A percentile compares a stretch with the other conserved stretches of the same genome.
These are phyloP conservation scores for Bellardia bayeri DNA, from an alignment of 2,888 invertebrate species.

Conservation along the genomic window DNA sequence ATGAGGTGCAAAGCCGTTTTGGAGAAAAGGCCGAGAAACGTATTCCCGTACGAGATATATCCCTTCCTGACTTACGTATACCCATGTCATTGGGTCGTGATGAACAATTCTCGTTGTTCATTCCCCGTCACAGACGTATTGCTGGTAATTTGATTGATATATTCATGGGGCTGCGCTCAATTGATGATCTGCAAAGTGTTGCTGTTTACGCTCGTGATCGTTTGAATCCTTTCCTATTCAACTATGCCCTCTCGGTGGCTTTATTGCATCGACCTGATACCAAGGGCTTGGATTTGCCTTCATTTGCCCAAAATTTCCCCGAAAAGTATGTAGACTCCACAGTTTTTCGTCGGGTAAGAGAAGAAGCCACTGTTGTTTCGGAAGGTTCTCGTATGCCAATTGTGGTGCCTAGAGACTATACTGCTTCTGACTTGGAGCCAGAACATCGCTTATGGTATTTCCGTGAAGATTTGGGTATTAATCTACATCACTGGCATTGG, in stretches of 20 bases:
- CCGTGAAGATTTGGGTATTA: constrained; percentile 85
- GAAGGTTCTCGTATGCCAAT: constrained; percentile 87
- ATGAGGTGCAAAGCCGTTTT: constrained; percentile 86
- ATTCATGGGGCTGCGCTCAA: constrained; percentile 88
- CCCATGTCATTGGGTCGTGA: constrained; percentile 87
- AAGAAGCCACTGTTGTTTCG: constrained; percentile 86
- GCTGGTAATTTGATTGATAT: constrained; percentile 88
- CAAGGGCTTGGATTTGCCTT: constrained; percentile 86
- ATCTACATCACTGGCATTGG: constrained; percentile 86
- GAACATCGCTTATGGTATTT: constrained; percentile 88
- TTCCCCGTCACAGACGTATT: constrained; percentile 88
- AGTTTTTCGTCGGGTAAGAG: constrained; percentile 86
- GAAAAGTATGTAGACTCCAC: constrained; percentile 87
- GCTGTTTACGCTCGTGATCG: constrained; percentile 89
- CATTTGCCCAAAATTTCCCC: constrained; percentile 88
- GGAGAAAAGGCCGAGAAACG: constrained; percentile 85
- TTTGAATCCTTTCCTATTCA: constrained; percentile 91
- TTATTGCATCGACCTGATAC: constrained; percentile 88
- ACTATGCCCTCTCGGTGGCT: constrained; percentile 91
- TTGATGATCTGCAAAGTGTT: constrained; percentile 88
- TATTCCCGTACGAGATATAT: constrained; percentile 87
- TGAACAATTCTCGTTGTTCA: constrained; percentile 89
- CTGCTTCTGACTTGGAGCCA: constrained; percentile 89
- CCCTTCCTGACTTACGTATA: constrained; percentile 87
- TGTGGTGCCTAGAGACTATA: constrained; percentile 87